These are phyloP conservation scores for Salvelinus alpinus DNA, from an alignment of 2,113 vertebrate genomes.

Conservation along the genomic window DNA sequence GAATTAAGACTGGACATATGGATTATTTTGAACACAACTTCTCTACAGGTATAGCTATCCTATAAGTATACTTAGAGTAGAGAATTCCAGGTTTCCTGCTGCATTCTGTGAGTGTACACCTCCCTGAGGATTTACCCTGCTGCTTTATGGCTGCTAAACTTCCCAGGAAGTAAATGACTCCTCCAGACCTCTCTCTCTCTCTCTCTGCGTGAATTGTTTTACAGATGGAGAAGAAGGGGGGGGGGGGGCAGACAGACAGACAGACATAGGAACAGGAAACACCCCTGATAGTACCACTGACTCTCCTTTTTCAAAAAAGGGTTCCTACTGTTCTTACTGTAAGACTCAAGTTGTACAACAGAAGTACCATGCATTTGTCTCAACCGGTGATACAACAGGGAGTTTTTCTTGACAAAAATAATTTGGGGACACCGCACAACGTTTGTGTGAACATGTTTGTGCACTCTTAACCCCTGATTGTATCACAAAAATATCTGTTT, in stretches of 20 bases:
- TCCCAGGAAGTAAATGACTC: constrained; percentile 55
- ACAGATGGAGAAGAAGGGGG: constrained; percentile 48
- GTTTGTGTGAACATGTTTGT: too few species aligned
- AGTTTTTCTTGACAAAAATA: too few species aligned
- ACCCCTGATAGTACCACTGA: neutral
- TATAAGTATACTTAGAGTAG: neutral
- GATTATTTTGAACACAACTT: neutral
- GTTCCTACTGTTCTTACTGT: too few species aligned
- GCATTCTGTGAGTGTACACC: constrained; percentile 1
- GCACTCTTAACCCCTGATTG: too few species aligned
- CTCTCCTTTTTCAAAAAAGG: neutral
- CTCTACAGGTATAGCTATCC: neutral
- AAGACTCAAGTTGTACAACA: too few species aligned
- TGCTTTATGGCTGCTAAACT: constrained; percentile 36
- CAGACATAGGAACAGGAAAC: neutral
- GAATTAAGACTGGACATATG: neutral
- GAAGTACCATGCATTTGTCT: too few species aligned
- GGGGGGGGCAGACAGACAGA: too few species aligned
- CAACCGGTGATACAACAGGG: too few species aligned
- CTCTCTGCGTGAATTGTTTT: constrained; percentile 48
- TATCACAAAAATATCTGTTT: too few species aligned
- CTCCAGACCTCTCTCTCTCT: constrained; percentile 49
- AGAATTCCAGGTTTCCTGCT: neutral
- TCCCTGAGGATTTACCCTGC: constrained; percentile 16
- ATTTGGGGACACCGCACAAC: too few species aligned